Evolutionary conservation across 35 echinoderm and acorn worm genomes (phyloP).

Genomic region (Hemicentrotus pulcherrimus): DNA sequence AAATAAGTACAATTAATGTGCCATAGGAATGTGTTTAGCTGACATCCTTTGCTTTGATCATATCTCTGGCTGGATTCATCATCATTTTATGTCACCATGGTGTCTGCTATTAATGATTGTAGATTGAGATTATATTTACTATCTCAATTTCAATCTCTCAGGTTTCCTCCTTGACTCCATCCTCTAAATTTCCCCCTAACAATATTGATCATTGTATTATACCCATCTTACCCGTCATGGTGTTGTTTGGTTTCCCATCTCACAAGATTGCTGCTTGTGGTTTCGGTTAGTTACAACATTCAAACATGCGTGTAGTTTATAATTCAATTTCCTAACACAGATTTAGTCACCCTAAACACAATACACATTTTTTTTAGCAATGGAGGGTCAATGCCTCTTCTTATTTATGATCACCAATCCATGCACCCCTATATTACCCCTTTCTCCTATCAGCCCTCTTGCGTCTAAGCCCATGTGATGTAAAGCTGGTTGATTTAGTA

Average conservation of each 20-base stretch:
- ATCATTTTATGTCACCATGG: neutral
- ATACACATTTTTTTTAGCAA: neutral
- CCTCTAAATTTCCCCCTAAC: neutral
- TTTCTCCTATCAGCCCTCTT: neutral
- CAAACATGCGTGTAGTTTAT: neutral
- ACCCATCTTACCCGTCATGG: neutral
- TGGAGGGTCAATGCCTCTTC: neutral
- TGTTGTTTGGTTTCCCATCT: neutral
- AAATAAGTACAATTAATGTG: neutral
- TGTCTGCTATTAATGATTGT: neutral
- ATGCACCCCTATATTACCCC: neutral
- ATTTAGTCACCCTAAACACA: neutral
- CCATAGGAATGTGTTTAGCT: neutral
- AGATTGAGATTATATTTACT: neutral
- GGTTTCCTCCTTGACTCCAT: neutral
- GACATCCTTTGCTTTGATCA: neutral
- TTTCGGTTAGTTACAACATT: neutral
- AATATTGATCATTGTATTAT: neutral
- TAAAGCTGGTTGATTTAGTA: neutral
- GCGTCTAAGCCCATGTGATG: neutral
- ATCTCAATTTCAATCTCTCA: neutral
- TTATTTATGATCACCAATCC: too few species aligned
- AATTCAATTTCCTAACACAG: neutral
- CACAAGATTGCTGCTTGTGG: neutral
- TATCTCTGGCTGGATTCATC: neutral